These are phyloP conservation scores for Aphelocoma californica DNA, from an alignment of 2,797 vertebrate species.

Conservation along the genomic window DNA sequence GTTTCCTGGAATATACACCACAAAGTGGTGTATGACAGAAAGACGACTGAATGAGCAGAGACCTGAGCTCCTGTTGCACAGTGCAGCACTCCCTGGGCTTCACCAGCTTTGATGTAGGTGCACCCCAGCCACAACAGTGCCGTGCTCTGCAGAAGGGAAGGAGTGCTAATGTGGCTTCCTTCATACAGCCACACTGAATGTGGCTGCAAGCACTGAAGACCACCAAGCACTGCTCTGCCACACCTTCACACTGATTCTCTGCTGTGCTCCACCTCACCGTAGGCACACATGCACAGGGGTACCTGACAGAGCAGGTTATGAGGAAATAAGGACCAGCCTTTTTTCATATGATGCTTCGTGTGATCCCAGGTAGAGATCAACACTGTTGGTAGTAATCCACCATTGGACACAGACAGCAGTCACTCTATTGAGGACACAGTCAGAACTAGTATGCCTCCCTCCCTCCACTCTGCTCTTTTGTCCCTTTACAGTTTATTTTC, in stretches of 20 bases:
- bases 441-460: not conserved
- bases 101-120: fast-evolving
- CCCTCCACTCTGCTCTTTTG: not conserved
- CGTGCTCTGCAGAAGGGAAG: not conserved
- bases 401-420: not conserved
- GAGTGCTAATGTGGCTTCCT: not conserved
- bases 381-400: fast-evolving
- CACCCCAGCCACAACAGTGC: not conserved
- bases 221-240: not conserved
- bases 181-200: fast-evolving
- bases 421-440: not conserved
- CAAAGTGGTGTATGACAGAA: not conserved
- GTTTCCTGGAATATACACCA: not conserved
- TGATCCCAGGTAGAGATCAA: not conserved
- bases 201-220: not conserved
- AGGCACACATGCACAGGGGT: fast-evolving
- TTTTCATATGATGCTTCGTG: not conserved
- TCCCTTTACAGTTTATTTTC: not conserved
- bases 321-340: not conserved
- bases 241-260: not conserved
- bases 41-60: fast-evolving
- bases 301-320: not conserved
- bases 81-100: not conserved
- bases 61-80: not conserved
- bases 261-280: not conserved